Evolutionary conservation across 2,797 vertebrate species (phyloP), one percentile per base, ranked within the genome.

Genomic region (Scarus forsteni): DNA sequence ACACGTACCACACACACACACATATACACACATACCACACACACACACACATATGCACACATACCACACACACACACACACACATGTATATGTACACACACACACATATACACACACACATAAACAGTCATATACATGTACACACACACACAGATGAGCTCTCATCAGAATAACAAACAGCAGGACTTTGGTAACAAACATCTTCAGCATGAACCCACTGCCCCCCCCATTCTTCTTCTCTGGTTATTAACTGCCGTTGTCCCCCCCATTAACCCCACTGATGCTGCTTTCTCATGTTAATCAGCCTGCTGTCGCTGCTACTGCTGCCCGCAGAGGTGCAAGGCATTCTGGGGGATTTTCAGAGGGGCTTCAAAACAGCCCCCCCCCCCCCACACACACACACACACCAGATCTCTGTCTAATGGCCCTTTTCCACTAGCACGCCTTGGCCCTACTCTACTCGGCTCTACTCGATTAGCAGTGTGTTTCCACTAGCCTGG

Each of bases 281-380:
- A 93, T 93, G 93, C 91, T 92, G 93, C 92, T 94, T 95, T 94
- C 92, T 95, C 91, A 95, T 95, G 94, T 91, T 92, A 95, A 95
- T 95, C 93, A 94, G 93, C 88, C 90, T 88, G 89, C 91, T 92
- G 93, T 90, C 84, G 87, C 74, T 3, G 50, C 66, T 61, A 51
- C 76, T 58, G 8, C 61, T 91, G 91, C 89, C 90, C 80, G 55
- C 87, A 68, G 87, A 91, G 85, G 78, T 90, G 89, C 91, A 89
- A 79, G 79, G 89, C 75, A 94, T 93, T 93, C 87, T 91, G 92
- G 91, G 89, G 89, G 64, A 84, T 84, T 91, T 92, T 81, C 62
- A 81, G 73, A 73, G 74, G 54, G 65, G 66, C 72, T 87, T 72
- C 52, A 87, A 88, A 88, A 83, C 81, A 79, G 16, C 78, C 63